phyloP scores from a whole-genome alignment of 1,140 invertebrate genomes.

The Tyrophagus putrescentiae region DNA sequence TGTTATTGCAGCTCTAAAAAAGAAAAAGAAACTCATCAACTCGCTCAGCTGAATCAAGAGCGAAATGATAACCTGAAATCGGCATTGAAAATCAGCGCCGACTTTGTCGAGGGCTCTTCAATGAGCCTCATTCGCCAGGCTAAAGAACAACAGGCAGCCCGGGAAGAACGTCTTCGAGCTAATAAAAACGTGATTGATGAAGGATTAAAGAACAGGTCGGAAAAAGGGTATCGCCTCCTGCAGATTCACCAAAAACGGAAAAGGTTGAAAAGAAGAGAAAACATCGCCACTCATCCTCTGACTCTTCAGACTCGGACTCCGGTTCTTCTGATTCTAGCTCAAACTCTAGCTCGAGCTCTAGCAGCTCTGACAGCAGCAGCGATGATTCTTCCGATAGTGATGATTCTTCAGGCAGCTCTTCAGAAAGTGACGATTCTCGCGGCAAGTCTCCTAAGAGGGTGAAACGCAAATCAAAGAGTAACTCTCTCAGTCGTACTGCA shows the following conservation, averaged over 20 bases:
- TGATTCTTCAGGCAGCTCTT: too few relatives aligned
- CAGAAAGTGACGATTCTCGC: too few relatives aligned
- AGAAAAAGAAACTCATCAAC: constrained; percentile 82
- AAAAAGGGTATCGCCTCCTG: not conserved
- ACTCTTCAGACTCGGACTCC: not conserved
- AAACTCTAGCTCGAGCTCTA: too few relatives aligned
- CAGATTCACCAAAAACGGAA: not conserved
- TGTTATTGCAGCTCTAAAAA: constrained; percentile 41
- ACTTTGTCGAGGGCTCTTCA: constrained; percentile 83
- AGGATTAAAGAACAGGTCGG: not conserved
- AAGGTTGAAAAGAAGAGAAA: constrained; percentile 20
- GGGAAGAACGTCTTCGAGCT: constrained; percentile 33
- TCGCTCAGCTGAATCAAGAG: constrained; percentile 86
- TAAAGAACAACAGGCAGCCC: constrained; percentile 53
- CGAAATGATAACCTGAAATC: constrained; percentile 81
- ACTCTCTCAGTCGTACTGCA: not conserved
- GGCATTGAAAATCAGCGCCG: constrained; percentile 83
- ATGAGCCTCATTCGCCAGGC: constrained; percentile 67
- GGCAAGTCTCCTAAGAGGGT: not conserved
- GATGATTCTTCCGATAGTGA: too few relatives aligned
- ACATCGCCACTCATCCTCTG: not conserved
- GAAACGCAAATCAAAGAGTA: not conserved
- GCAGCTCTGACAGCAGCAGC: too few relatives aligned
- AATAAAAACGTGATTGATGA: constrained; percentile 8
- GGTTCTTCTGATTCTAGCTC: constrained; percentile 6